Percentiles rank a stretch among this genome's conserved stretches.
Evolutionary conservation across 2,113 vertebrate species (phyloP).

Genomic region (Myodes glareolus): DNA sequence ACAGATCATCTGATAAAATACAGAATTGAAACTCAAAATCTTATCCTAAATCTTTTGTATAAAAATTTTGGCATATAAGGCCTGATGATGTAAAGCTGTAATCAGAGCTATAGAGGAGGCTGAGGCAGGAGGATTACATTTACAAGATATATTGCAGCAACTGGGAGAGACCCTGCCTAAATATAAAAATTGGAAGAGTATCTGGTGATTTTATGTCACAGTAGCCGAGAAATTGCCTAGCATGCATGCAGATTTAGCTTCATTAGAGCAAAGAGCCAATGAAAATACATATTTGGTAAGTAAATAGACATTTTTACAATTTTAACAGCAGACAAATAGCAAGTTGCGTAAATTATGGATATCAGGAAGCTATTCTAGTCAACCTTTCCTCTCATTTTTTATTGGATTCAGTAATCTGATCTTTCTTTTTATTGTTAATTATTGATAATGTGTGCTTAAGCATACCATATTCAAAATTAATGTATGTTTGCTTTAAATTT

Average conservation of each 20-base stretch:
- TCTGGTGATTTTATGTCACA: neutral
- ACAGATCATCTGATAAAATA: neutral
- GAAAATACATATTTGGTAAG: neutral
- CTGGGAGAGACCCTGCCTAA: neutral
- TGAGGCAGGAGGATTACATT: neutral
- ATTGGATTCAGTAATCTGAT: neutral
- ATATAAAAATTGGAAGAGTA: neutral
- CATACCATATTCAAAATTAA: neutral
- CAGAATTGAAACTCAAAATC: neutral
- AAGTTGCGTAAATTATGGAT: neutral
- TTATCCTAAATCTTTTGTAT: neutral
- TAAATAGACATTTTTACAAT: neutral
- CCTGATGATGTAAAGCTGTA: rapidly evolving
- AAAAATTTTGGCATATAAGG: neutral
- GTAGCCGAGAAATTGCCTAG: neutral
- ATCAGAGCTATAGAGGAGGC: neutral
- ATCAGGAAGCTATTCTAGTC: neutral
- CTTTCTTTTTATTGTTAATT: neutral
- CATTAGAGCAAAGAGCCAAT: neutral
- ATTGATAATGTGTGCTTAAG: neutral
- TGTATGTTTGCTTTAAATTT: neutral
- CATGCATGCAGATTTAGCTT: neutral
- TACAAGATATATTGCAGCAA: neutral
- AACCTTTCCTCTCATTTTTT: neutral
- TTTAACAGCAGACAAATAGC: neutral